A percentile compares a stretch with the other conserved stretches of the same genome.
Evolutionary conservation across 1,140 invertebrate species (phyloP).

Genomic region (Tachypleus tridentatus): DNA sequence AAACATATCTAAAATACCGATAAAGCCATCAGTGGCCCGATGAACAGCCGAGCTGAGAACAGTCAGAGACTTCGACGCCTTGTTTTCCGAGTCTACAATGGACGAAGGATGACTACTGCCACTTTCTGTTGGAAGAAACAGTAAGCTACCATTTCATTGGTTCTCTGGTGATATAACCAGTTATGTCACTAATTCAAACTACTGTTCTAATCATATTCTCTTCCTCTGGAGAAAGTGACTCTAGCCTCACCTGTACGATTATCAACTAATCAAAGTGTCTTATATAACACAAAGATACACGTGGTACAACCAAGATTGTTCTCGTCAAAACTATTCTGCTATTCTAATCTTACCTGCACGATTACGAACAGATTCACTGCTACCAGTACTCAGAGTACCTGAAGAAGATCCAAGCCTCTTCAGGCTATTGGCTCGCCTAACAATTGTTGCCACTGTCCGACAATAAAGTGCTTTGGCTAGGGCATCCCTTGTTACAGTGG

Average conservation of each 20-base stretch:
- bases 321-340: too few relatives aligned
- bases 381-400: conserved; percentile 70
- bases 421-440: conserved; percentile 74
- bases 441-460: conserved; percentile 80
- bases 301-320: too few relatives aligned
- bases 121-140: conserved; percentile 28
- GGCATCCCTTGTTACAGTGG: conserved; percentile 70
- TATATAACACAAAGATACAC: too few relatives aligned
- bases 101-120: conserved; percentile 75
- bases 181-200: background rate
- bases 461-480: conserved; percentile 84
- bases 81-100: conserved; percentile 64
- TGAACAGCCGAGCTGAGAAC: conserved; percentile 76
- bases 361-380: conserved; percentile 77
- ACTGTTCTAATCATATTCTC: too few relatives aligned
- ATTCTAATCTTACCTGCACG: conserved; percentile 36
- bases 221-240: too few relatives aligned
- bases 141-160: background rate
- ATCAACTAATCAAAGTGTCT: too few relatives aligned
- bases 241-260: too few relatives aligned
- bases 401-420: conserved; percentile 67
- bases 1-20: conserved; percentile 88
- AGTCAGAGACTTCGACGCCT: conserved; percentile 61
- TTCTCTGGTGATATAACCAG: background rate
- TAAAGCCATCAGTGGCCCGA: conserved; percentile 82